A percentile compares a stretch with the other conserved stretches of the same genome.
Conservation (phyloP, 2,797 vertebrate genomes). For the Arrhamphus sclerolepis region DNA sequence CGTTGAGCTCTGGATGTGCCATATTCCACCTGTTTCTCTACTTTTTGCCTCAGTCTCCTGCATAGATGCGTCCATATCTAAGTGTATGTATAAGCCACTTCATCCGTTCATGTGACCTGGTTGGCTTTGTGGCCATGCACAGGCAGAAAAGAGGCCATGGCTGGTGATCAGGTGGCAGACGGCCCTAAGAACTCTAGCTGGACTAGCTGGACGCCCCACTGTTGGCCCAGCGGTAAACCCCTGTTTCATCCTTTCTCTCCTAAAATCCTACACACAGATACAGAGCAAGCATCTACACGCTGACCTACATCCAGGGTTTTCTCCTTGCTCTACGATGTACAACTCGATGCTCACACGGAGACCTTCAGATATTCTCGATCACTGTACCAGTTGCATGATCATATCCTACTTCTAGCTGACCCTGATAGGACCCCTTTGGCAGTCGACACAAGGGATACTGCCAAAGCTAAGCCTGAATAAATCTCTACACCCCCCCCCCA, state of each 20-base stretch:
- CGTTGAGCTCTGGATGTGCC: slow-evolving; percentile 3
- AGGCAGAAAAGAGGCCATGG: slow-evolving; percentile 72
- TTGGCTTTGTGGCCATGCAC: slow-evolving; percentile 57
- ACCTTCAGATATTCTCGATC: slow-evolving; percentile 12
- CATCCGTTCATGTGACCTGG: slow-evolving; percentile 55
- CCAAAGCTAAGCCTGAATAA: slow-evolving; percentile 66
- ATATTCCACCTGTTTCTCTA: slow-evolving; percentile 3
- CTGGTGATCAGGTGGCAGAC: slow-evolving; percentile 60
- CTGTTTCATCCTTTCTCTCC: slow-evolving; percentile 40
- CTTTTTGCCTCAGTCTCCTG: slow-evolving; percentile 6
- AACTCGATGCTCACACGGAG: slow-evolving; percentile 7
- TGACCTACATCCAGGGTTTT: slow-evolving; percentile 2
- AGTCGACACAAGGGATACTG: slow-evolving; percentile 40
- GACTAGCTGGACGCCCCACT: slow-evolving; percentile 49
- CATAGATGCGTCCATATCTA: slow-evolving; percentile 14
- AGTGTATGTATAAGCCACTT: slow-evolving; percentile 46
- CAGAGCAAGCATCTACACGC: slow-evolving; percentile 14
- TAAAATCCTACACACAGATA: slow-evolving; percentile 32
- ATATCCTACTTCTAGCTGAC: slow-evolving; percentile 55
- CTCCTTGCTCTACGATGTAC: slow-evolving; percentile 1
- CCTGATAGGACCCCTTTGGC: slow-evolving; percentile 45
- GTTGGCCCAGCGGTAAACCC: slow-evolving; percentile 47
- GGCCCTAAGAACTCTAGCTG: slow-evolving; percentile 61
- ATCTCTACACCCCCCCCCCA: slow-evolving; percentile 51
- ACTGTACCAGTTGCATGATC: slow-evolving; percentile 21